A percentile compares a stretch with the other conserved stretches of the same genome.
These are phyloP conservation scores for Meiosimyza platycephala DNA, from an alignment of 2,888 invertebrate species.

Conservation along the genomic window DNA sequence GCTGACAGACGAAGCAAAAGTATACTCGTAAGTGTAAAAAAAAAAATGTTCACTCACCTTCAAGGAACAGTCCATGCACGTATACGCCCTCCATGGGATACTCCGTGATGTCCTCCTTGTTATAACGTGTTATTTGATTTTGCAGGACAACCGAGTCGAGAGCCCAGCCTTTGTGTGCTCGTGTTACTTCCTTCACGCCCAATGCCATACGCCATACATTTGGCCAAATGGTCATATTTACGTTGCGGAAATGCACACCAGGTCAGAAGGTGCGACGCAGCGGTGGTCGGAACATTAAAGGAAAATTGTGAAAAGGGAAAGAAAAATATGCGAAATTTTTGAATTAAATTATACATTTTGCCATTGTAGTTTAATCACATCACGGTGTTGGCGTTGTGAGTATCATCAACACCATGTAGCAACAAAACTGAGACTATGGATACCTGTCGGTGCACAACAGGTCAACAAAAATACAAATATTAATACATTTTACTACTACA, in stretches of 20 bases:
- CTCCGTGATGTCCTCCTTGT: constrained; percentile 89
- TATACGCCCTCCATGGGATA: constrained; percentile 93
- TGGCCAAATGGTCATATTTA: too few species aligned
- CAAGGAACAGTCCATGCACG: constrained; percentile 90
- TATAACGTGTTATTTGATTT: constrained; percentile 88
- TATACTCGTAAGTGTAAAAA: too few species aligned
- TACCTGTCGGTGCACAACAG: not conserved
- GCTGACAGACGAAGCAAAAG: too few species aligned
- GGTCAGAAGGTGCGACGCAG: not conserved
- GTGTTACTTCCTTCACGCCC: constrained; percentile 84
- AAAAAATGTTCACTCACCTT: constrained; percentile 72
- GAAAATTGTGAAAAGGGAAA: not conserved
- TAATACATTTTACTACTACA: constrained; percentile 5
- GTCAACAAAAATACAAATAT: constrained; percentile 14
- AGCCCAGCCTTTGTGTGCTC: constrained; percentile 97
- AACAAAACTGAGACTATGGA: too few species aligned
- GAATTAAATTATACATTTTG: constrained; percentile 13
- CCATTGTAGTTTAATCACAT: constrained; percentile 35
- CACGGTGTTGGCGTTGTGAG: constrained; percentile 1
- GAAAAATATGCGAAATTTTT: constrained; percentile 2
- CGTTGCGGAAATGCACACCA: too few species aligned
- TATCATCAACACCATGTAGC: not conserved
- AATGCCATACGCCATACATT: not conserved
- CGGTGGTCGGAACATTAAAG: not conserved
- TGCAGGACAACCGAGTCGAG: constrained; percentile 94